Percentiles rank a stretch among this genome's conserved stretches.
These are phyloP conservation scores for Neogale vison DNA, from an alignment of 2,113 vertebrate species.

Conservation along the genomic window DNA sequence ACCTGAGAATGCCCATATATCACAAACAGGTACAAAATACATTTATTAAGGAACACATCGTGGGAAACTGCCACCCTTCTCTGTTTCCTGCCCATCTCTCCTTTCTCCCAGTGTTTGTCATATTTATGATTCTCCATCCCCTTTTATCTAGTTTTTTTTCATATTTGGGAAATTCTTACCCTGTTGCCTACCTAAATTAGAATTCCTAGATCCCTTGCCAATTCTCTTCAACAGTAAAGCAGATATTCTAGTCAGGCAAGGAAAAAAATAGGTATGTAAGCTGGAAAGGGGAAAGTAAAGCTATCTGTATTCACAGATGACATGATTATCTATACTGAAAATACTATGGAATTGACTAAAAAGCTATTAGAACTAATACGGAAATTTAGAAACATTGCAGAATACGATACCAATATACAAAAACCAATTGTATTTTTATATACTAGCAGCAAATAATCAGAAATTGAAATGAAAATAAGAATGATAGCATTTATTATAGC, in stretches of 20 bases:
- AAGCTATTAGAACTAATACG: neutral
- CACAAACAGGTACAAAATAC: neutral
- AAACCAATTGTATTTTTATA: neutral
- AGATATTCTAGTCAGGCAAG: neutral
- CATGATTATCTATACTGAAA: neutral
- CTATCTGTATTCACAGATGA: neutral
- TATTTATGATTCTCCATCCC: neutral
- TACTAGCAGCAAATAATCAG: neutral
- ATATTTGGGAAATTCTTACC: neutral
- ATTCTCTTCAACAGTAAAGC: neutral
- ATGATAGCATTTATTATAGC: neutral
- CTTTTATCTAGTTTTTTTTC: neutral
- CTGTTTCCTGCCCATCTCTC: neutral
- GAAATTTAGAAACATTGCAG: neutral
- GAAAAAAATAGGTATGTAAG: neutral
- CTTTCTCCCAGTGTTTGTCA: neutral
- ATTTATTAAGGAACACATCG: neutral
- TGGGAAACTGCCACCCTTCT: neutral
- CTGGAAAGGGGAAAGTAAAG: neutral
- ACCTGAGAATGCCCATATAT: neutral
- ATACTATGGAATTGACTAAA: neutral
- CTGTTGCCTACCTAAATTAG: neutral
- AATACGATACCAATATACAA: neutral
- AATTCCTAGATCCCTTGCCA: neutral
- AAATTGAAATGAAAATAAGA: conserved; percentile 12